phyloP scores from a whole-genome alignment of 2,113 vertebrate species.

The Hystrix brachyura region DNA sequence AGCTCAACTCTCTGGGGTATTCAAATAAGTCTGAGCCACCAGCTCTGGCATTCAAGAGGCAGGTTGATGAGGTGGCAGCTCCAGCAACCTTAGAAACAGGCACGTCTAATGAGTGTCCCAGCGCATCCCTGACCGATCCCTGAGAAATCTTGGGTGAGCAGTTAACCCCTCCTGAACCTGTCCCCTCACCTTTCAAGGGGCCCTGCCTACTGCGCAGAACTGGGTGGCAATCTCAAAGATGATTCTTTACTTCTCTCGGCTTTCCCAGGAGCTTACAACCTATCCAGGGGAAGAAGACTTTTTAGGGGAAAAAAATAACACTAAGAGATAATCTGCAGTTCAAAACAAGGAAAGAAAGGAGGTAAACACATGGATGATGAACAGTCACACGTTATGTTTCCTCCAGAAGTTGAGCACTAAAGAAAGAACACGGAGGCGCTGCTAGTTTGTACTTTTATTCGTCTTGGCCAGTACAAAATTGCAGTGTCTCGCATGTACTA shows the following conservation, averaged over 20 bases:
- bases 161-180: neutral
- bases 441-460: neutral
- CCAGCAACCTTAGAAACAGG: neutral
- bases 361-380: neutral
- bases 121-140: neutral
- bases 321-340: neutral
- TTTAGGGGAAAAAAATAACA: neutral
- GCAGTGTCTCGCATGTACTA: neutral
- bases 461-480: neutral
- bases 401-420: neutral
- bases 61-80: neutral
- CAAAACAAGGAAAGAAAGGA: neutral
- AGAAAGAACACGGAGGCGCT: neutral
- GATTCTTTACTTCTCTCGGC: neutral
- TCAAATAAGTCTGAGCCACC: neutral
- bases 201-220: neutral
- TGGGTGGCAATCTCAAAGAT: neutral
- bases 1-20: neutral
- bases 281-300: neutral
- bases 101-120: neutral
- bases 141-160: neutral
- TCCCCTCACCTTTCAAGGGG: neutral
- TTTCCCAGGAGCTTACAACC: neutral
- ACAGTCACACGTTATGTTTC: neutral
- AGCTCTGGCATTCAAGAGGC: neutral